These are phyloP conservation scores for Candoia aspera DNA, from an alignment of 2,113 vertebrate genomes.

Conservation along the genomic window DNA sequence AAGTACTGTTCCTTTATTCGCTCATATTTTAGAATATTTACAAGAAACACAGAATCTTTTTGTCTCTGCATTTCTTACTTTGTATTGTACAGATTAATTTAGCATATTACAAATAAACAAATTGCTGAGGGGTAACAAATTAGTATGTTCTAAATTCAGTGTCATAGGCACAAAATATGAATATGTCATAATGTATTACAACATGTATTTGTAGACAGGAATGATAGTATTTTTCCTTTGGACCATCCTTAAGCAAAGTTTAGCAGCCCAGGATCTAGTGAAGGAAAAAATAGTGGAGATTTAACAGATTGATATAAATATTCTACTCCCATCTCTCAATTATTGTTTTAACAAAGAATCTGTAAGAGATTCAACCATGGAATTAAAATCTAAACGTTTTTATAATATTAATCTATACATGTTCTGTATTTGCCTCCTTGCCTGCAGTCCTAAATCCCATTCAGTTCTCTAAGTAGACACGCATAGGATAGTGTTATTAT, in stretches of 20 bases:
- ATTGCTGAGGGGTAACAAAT: background rate
- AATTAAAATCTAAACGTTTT: background rate
- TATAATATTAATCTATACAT: background rate
- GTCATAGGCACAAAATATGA: background rate
- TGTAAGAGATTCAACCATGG: background rate
- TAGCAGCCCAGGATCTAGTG: background rate
- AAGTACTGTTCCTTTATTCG: background rate
- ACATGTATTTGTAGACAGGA: background rate
- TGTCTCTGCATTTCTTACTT: background rate
- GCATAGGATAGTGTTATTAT: background rate
- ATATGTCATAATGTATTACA: background rate
- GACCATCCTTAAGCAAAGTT: conserved; percentile 9
- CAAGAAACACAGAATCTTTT: background rate
- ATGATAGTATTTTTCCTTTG: background rate
- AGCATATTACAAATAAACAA: conserved; percentile 1
- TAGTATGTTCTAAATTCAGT: background rate
- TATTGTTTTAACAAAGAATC: background rate
- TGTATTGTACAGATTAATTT: conserved; percentile 12
- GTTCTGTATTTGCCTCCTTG: too few species aligned
- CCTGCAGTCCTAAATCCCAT: background rate
- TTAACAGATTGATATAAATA: background rate
- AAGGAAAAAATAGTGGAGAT: background rate
- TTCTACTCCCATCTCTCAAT: background rate
- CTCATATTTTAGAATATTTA: background rate
- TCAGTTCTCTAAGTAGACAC: background rate